Conservation (phyloP, 2,113 vertebrate genomes). For the Chionis minor region DNA sequence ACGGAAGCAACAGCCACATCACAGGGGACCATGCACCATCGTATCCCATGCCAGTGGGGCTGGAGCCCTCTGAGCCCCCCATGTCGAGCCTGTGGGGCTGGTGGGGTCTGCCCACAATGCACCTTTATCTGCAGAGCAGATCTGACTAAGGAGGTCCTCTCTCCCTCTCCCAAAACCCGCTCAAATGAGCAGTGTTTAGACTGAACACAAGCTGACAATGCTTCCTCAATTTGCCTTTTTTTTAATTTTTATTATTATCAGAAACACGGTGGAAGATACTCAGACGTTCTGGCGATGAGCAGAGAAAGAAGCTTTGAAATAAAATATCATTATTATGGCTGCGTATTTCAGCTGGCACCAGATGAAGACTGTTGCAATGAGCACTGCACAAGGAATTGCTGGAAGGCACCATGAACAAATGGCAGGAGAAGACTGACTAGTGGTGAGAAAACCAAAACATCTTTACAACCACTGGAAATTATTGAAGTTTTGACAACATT, state of each 20-base stretch:
- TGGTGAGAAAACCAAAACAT: conserved; percentile 30
- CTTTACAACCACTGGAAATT: background rate
- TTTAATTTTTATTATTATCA: background rate
- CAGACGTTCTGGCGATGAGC: background rate
- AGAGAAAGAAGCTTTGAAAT: conserved; percentile 8
- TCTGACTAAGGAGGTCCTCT: background rate
- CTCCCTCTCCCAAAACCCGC: background rate
- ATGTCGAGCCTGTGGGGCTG: background rate
- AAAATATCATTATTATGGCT: conserved; percentile 39
- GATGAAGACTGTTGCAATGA: background rate
- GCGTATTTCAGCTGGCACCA: conserved; percentile 16
- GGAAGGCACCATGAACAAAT: conserved; percentile 5
- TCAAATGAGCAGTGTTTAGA: background rate
- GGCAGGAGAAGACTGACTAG: background rate
- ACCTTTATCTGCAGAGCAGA: accelerated
- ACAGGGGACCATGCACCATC: background rate
- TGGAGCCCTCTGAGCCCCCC: background rate
- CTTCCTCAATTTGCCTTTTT: background rate
- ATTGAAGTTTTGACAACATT: background rate
- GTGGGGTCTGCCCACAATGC: background rate
- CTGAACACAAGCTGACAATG: background rate
- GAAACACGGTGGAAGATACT: background rate
- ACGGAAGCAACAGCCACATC: background rate
- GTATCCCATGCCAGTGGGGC: accelerated
- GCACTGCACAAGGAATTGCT: conserved; percentile 17